These are phyloP conservation scores for Leptinotarsa lineolata DNA, from an alignment of 1,140 invertebrate genomes.

Conservation along the genomic window DNA sequence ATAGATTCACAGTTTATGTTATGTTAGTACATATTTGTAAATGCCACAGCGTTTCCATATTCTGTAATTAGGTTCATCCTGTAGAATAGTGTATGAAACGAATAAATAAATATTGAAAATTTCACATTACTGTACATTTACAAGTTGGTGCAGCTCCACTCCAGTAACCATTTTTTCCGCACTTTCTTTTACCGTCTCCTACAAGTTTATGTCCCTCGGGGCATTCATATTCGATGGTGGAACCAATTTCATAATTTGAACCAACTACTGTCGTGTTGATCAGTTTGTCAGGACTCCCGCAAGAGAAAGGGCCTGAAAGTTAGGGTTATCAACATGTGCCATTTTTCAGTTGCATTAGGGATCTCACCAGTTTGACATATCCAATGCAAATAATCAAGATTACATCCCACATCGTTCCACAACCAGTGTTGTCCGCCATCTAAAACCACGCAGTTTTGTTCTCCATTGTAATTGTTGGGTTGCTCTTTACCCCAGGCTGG, in stretches of 20 bases:
- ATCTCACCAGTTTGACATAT: slow-evolving; percentile 86
- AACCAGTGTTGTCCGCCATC: slow-evolving; percentile 87
- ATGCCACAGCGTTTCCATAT: no score
- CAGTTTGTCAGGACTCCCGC: slow-evolving; percentile 83
- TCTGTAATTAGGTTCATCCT: no score
- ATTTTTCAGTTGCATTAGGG: no score
- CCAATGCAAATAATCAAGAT: slow-evolving; percentile 89
- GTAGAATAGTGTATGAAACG: no score
- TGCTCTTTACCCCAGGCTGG: slow-evolving; percentile 91
- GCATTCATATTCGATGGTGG: slow-evolving; percentile 76
- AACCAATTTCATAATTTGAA: slow-evolving; percentile 70
- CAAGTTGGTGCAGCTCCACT: slow-evolving; percentile 76
- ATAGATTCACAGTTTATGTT: no score
- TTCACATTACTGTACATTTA: slow-evolving; percentile 70
- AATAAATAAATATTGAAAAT: no score
- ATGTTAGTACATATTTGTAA: no score
- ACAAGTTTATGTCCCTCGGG: slow-evolving; percentile 81
- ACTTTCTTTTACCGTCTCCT: slow-evolving; percentile 72
- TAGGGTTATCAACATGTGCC: neutral
- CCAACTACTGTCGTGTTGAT: slow-evolving; percentile 83
- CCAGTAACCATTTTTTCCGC: slow-evolving; percentile 79
- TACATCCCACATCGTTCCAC: slow-evolving; percentile 95
- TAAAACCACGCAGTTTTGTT: slow-evolving; percentile 91
- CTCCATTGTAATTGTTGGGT: slow-evolving; percentile 93
- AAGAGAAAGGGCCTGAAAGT: slow-evolving; percentile 75